Evolutionary conservation across 1,140 invertebrate species (phyloP).

Genomic region (Formica selysi): DNA sequence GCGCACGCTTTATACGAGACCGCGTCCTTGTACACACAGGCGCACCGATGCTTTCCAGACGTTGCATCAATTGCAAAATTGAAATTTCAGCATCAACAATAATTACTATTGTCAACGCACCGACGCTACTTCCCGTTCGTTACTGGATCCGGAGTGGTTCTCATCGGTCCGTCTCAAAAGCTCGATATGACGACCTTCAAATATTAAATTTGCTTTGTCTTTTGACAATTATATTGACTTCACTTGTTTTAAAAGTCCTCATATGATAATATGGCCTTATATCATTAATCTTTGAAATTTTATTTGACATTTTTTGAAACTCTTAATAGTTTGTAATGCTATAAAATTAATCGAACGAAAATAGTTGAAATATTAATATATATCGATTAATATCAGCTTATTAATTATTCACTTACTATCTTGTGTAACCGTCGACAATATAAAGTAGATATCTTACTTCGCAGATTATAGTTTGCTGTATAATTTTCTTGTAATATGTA

Average conservation of each 20-base stretch:
- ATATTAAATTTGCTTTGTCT: conserved; percentile 26
- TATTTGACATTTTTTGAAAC: background rate
- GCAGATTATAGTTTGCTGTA: background rate
- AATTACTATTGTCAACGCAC: conserved; percentile 82
- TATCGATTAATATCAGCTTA: background rate
- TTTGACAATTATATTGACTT: background rate
- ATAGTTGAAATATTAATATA: background rate
- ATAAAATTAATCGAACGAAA: background rate
- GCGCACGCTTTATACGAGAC: conserved; percentile 10
- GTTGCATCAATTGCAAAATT: conserved; percentile 84
- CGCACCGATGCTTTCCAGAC: conserved; percentile 71
- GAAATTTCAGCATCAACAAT: conserved; percentile 84
- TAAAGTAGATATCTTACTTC: background rate
- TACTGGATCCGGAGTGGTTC: conserved; percentile 77
- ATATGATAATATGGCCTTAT: background rate
- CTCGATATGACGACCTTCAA: conserved; percentile 24
- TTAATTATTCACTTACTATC: background rate
- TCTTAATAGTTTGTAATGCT: background rate
- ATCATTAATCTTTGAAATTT: background rate
- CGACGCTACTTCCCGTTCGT: conserved; percentile 75
- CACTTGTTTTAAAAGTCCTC: background rate
- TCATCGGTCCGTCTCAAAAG: conserved; percentile 58
- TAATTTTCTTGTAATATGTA: background rate
- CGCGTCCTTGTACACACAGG: conserved; percentile 44
- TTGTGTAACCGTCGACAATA: background rate